Conservation (phyloP, 2,888 invertebrate genomes). For the Philonicus albiceps region DNA sequence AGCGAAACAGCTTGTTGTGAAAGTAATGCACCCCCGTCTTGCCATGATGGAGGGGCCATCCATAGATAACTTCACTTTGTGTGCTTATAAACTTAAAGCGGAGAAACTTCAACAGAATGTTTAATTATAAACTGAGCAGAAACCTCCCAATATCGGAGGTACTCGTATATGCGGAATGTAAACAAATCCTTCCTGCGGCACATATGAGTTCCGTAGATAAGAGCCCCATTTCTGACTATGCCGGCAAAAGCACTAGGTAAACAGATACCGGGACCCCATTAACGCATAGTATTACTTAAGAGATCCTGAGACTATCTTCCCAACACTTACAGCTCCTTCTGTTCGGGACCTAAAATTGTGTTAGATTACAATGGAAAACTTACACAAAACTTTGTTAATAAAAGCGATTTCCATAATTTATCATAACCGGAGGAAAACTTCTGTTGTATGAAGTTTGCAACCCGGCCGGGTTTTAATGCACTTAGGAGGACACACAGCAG, state of each 20-base stretch:
- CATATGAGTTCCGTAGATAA: not conserved
- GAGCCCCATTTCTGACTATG: not conserved
- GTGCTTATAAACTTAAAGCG: not conserved
- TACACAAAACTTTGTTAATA: constrained; percentile 39
- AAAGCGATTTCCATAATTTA: constrained; percentile 38
- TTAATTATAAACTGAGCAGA: not conserved
- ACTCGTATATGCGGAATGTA: not conserved
- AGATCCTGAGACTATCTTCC: not conserved
- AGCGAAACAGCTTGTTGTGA: not conserved
- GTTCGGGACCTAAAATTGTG: not conserved
- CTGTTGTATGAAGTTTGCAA: constrained; percentile 31
- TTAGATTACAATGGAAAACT: constrained; percentile 35
- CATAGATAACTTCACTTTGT: not conserved
- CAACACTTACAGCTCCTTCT: not conserved
- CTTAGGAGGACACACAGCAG: not conserved
- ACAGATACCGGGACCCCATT: not conserved
- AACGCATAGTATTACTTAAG: not conserved
- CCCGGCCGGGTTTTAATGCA: not conserved
- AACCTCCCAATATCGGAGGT: not conserved
- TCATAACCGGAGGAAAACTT: constrained; percentile 29
- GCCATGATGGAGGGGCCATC: not conserved
- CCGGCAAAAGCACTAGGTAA: not conserved
- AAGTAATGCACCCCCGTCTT: not conserved
- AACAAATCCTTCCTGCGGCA: not conserved
- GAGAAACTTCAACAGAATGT: not conserved